A percentile compares a stretch with the other conserved stretches of the same genome.
Evolutionary conservation across 2,113 vertebrate genomes (phyloP).

Genomic region (Cygnus buccinator): DNA sequence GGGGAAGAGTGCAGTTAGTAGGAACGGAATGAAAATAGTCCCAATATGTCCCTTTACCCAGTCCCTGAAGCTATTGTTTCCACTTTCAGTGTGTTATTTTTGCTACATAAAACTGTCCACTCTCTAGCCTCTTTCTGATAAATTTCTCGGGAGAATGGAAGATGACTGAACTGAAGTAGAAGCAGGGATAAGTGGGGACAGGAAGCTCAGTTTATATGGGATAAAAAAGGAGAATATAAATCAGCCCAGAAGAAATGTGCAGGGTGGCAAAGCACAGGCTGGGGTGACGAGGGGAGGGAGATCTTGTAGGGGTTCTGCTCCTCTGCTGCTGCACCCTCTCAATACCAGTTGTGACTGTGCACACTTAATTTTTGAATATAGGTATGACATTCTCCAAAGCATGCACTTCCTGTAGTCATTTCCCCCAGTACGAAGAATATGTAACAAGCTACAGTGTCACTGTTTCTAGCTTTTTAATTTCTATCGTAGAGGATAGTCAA

Average conservation of each 20-base stretch:
- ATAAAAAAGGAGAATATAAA: background rate
- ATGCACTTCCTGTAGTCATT: background rate
- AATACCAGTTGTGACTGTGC: accelerated
- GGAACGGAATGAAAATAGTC: background rate
- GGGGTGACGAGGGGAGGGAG: background rate
- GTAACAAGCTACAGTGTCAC: background rate
- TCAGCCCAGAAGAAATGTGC: background rate
- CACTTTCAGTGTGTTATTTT: background rate
- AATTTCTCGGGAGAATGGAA: background rate
- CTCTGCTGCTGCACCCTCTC: background rate
- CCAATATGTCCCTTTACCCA: background rate
- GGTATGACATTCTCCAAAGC: background rate
- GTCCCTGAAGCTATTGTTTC: background rate
- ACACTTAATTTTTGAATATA: accelerated
- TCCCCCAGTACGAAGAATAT: background rate
- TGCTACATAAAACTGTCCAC: background rate
- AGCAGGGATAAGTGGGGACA: background rate
- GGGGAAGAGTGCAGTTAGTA: background rate
- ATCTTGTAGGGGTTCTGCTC: background rate
- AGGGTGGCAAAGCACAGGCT: background rate
- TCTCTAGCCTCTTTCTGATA: background rate
- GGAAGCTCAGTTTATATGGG: background rate
- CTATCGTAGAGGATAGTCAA: background rate
- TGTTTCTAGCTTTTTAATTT: background rate
- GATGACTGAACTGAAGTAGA: background rate